Conservation (phyloP, 2,888 invertebrate species). For the Lathronympha strigana region DNA sequence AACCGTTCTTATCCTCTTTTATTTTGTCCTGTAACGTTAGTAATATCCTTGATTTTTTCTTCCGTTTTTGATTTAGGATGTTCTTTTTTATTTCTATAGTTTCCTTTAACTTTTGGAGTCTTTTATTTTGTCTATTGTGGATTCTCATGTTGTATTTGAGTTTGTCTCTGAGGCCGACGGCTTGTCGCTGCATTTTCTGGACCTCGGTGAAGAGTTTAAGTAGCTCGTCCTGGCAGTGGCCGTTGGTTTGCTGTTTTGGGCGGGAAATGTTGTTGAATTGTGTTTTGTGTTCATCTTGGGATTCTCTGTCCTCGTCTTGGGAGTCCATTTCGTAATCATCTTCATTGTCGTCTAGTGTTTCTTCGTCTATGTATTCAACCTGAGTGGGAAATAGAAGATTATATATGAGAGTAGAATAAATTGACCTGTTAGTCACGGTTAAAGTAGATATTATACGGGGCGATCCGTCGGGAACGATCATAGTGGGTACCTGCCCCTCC, state of each 20-base stretch:
- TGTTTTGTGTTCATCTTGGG: slow-evolving; percentile 42
- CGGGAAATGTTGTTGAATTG: slow-evolving; percentile 16
- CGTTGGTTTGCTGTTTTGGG: slow-evolving; percentile 44
- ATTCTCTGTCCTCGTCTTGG: slow-evolving; percentile 47
- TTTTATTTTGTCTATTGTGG: slow-evolving; percentile 68
- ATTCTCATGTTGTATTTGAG: slow-evolving; percentile 68
- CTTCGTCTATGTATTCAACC: slow-evolving; percentile 81
- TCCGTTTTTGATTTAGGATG: slow-evolving; percentile 68
- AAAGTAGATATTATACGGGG: no score
- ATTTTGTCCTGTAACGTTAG: slow-evolving; percentile 76
- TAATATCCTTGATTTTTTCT: slow-evolving; percentile 75
- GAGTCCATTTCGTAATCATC: slow-evolving; percentile 61
- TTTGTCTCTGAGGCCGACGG: slow-evolving; percentile 66
- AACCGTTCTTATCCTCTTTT: slow-evolving; percentile 71
- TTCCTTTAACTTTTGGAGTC: slow-evolving; percentile 64
- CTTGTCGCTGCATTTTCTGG: slow-evolving; percentile 72
- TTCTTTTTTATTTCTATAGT: slow-evolving; percentile 71
- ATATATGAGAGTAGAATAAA: neutral
- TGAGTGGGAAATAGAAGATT: slow-evolving; percentile 47
- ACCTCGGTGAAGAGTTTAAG: slow-evolving; percentile 74
- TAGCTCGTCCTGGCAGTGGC: slow-evolving; percentile 58
- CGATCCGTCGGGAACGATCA: no score
- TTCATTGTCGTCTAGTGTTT: slow-evolving; percentile 66
- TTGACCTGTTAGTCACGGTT: neutral
- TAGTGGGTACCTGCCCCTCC: no score